Conservation (phyloP, 1,140 invertebrate genomes). For the Drosophila punjabiensis region DNA sequence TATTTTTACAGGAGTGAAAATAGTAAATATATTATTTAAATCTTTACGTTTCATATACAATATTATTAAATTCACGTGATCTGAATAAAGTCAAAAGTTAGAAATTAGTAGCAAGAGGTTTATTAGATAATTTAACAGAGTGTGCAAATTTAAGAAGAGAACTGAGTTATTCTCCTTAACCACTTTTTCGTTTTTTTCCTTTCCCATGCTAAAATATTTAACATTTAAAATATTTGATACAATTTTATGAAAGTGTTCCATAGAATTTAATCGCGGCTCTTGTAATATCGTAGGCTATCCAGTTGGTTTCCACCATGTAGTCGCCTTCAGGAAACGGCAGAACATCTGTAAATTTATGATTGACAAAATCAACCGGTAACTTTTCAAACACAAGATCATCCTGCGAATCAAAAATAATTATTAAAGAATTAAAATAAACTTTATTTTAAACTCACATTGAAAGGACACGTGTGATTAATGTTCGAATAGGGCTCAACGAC, state of each 20-base stretch:
- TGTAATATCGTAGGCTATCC: slow-evolving; percentile 3
- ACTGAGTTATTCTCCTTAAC: too few species aligned
- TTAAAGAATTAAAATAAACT: background rate
- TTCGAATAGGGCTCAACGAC: background rate
- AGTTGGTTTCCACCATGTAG: slow-evolving; percentile 6
- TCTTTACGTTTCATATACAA: too few species aligned
- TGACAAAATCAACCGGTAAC: background rate
- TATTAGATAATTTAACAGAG: too few species aligned
- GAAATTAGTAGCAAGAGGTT: too few species aligned
- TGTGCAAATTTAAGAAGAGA: too few species aligned
- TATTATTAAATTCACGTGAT: too few species aligned
- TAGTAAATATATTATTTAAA: too few species aligned
- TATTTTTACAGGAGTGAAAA: too few species aligned
- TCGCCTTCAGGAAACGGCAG: slow-evolving; percentile 21
- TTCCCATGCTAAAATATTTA: too few species aligned
- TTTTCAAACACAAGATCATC: slow-evolving; percentile 1
- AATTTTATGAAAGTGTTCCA: slow-evolving; percentile 2
- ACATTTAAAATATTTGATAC: too few species aligned
- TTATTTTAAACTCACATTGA: slow-evolving; percentile 4
- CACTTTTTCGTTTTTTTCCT: too few species aligned
- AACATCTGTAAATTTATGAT: slow-evolving; percentile 1
- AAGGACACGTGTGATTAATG: slow-evolving; percentile 19
- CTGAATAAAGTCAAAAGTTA: too few species aligned
- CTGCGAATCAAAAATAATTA: background rate
- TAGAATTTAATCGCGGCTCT: background rate